Evolutionary conservation across 2,797 vertebrate species (phyloP).

Genomic region (Syndactyla subalaris): DNA sequence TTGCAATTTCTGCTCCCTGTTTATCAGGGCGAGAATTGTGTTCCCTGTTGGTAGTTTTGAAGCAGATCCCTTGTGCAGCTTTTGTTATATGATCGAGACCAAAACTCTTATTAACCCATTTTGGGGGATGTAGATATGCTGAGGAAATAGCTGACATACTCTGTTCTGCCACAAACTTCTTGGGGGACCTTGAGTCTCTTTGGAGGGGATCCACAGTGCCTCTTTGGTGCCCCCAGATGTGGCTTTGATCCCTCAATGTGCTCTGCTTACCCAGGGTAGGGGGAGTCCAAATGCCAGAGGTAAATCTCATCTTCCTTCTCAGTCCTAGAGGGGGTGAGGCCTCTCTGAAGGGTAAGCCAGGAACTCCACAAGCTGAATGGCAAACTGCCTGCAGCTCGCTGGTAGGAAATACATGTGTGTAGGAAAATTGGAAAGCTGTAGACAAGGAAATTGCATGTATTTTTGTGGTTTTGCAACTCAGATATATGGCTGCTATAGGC

Average conservation of each 20-base stretch:
- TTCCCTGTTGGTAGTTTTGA: not conserved
- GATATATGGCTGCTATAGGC: not conserved
- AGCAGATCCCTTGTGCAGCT: not conserved
- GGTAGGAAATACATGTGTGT: not conserved
- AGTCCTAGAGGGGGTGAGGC: not conserved
- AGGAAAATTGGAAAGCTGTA: slow-evolving; percentile 32
- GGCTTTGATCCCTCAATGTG: not conserved
- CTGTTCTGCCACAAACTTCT: not conserved
- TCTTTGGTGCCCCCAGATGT: not conserved
- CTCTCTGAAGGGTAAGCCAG: not conserved
- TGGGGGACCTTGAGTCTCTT: not conserved
- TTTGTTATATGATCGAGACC: not conserved
- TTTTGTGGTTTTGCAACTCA: slow-evolving; percentile 51
- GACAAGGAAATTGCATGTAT: not conserved
- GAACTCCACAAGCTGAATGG: not conserved
- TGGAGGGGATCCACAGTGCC: not conserved
- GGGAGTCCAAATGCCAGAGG: not conserved
- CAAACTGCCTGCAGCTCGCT: not conserved
- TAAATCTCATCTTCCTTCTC: not conserved
- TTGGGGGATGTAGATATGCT: not conserved
- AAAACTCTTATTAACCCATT: not conserved
- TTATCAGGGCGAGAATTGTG: not conserved
- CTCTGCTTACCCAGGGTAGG: not conserved
- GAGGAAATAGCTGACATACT: not conserved
- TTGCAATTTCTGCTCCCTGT: not conserved